These are phyloP conservation scores for Anisognathus igniventris DNA, from an alignment of 2,797 vertebrate species.

Conservation along the genomic window DNA sequence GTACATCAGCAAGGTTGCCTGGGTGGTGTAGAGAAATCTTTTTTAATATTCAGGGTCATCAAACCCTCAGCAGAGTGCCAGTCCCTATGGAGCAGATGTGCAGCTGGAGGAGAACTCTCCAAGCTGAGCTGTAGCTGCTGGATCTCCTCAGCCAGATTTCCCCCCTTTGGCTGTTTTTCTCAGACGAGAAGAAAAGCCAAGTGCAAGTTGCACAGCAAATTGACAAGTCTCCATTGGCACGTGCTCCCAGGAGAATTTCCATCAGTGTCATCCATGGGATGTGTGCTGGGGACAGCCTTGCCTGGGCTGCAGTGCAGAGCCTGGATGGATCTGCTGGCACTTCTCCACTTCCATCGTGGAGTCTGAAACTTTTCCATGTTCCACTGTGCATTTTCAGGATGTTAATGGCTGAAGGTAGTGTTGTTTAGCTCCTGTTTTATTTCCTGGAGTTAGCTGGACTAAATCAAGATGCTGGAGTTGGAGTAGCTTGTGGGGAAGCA, in stretches of 20 bases:
- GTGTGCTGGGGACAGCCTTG: neutral
- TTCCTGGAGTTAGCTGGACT: neutral
- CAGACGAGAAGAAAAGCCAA: neutral
- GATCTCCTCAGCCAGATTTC: neutral
- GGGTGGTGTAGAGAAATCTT: neutral
- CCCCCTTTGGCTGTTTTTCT: neutral
- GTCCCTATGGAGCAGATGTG: neutral
- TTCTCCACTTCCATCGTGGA: fast-evolving
- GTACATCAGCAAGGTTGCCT: neutral
- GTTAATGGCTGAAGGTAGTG: neutral
- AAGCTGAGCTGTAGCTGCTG: neutral
- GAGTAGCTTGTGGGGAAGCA: neutral
- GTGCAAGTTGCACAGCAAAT: neutral
- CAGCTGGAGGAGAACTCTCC: neutral
- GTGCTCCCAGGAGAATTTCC: neutral
- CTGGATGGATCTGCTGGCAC: fast-evolving
- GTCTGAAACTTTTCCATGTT: neutral
- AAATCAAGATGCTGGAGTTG: neutral
- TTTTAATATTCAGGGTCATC: fast-evolving
- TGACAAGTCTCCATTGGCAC: neutral
- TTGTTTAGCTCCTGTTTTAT: neutral
- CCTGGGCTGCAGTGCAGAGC: neutral
- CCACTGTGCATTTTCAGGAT: fast-evolving
- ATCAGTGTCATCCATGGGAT: fast-evolving
- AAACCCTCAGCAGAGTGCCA: neutral